Conservation (phyloP, 2,113 vertebrate genomes). For the Rafetus swinhoei region DNA sequence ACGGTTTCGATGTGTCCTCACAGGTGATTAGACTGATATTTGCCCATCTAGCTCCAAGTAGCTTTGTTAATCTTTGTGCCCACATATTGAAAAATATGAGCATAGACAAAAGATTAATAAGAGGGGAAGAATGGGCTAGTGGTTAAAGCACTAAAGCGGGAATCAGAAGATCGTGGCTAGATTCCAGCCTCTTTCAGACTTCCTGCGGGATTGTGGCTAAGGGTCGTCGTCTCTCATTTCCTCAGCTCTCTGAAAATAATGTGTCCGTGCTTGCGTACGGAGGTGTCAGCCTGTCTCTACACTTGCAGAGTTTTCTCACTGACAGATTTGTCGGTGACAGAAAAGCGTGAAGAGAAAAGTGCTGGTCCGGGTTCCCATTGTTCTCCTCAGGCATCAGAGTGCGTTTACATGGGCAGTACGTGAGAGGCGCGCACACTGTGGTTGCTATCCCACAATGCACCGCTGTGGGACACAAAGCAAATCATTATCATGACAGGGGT, state of each 20-base stretch:
- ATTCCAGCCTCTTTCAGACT: too few relatives aligned
- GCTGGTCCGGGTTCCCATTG: too few relatives aligned
- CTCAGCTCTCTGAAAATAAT: rapidly evolving
- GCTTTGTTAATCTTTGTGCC: not conserved
- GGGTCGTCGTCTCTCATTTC: rapidly evolving
- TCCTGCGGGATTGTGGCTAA: rapidly evolving
- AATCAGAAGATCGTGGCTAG: not conserved
- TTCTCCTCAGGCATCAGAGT: too few relatives aligned
- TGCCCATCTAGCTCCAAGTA: rapidly evolving
- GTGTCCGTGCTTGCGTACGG: not conserved
- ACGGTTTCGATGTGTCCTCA: not conserved
- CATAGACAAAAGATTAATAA: not conserved
- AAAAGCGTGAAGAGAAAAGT: too few relatives aligned
- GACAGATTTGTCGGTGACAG: too few relatives aligned
- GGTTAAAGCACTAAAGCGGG: not conserved
- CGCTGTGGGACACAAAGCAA: too few relatives aligned
- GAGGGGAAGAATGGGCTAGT: not conserved
- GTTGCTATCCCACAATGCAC: too few relatives aligned
- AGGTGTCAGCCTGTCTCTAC: rapidly evolving
- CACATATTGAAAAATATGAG: too few relatives aligned
- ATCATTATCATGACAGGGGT: too few relatives aligned
- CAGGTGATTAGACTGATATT: not conserved
- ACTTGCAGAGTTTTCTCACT: too few relatives aligned
- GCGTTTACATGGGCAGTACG: too few relatives aligned
- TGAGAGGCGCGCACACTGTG: too few relatives aligned